Conservation (phyloP, 1,140 invertebrate species). For the Cryptotermes secundus region DNA sequence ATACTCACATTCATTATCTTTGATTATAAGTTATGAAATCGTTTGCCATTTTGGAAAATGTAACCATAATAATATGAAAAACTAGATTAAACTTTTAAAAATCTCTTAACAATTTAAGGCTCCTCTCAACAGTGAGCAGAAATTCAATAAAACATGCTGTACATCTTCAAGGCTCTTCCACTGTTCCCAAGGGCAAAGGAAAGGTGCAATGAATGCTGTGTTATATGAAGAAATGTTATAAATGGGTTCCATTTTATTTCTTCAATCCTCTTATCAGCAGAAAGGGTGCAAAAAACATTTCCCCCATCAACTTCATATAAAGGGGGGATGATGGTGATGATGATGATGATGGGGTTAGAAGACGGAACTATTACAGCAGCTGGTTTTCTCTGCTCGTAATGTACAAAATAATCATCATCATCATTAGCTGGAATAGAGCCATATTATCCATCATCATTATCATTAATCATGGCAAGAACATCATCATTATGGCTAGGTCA, state of each 20-base stretch:
- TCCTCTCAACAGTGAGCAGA: too few relatives aligned
- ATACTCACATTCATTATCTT: too few relatives aligned
- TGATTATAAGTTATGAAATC: too few relatives aligned
- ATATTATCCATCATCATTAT: slow-evolving; percentile 4
- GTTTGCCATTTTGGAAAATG: too few relatives aligned
- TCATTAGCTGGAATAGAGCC: neutral
- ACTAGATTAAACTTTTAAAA: too few relatives aligned
- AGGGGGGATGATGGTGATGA: neutral
- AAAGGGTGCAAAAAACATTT: neutral
- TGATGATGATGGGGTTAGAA: neutral
- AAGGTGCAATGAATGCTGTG: neutral
- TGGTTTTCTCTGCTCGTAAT: neutral
- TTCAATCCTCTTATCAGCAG: neutral
- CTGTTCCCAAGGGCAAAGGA: neutral
- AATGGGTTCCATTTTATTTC: slow-evolving; percentile 8
- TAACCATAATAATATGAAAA: too few relatives aligned
- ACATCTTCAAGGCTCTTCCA: neutral
- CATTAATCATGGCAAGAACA: neutral
- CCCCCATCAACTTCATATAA: neutral
- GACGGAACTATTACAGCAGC: neutral
- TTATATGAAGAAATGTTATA: neutral
- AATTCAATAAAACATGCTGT: too few relatives aligned
- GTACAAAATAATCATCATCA: neutral
- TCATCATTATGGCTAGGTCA: neutral
- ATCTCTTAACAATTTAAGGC: too few relatives aligned